Base-by-base conservation (phyloP, 2,888 invertebrate species). In the Perdita meconis region DNA sequence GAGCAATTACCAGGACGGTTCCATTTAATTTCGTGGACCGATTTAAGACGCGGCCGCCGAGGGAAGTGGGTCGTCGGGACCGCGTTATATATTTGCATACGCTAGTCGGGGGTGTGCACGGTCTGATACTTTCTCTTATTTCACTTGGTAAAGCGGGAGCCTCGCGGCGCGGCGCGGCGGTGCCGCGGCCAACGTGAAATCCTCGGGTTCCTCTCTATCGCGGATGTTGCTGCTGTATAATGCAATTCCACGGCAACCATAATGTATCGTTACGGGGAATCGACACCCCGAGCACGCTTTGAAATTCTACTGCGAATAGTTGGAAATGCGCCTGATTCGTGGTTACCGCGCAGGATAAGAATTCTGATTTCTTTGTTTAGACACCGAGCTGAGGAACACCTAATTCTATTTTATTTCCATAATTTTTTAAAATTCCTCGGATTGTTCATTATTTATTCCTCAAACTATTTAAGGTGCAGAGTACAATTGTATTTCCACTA, bases 1-100 rank as follows among this genome's bases (percentile, higher is more conserved):
- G 76, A 75, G 85, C 87, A 87, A 88, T 87, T 87, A 87, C 84
- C 71, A 67, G 64, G 70, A 70, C 67, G 81, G 75, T 83, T 77
- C 82, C 83, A 81, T 84, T 87, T 84, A 79, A 82, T 88, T 86
- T 87, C 76, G 69, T 47, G 57, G 69, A 42, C 76, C 77, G 84
- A 82, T 77, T 80, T 79, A 71, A 83, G 71, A 47, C 67, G 59
- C 60, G 53, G 59, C 67, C 56, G 30, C 10, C 34, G 47, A 65
- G 57, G 66, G 51, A 84, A 84, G 73, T 82, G 73, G 84, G 76
- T 78, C 76, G 76, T 56, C n/a, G 63, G 34, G 26, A 68, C 8
- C 59, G 40, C 47, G 36, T 69, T 50, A 36, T 55, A 59, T 38
- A 64, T 73, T 77, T 71, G 71, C 71, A 69, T 65, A 65, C 53